phyloP scores from a whole-genome alignment of 2,113 vertebrate genomes.

The Etia nguti region DNA sequence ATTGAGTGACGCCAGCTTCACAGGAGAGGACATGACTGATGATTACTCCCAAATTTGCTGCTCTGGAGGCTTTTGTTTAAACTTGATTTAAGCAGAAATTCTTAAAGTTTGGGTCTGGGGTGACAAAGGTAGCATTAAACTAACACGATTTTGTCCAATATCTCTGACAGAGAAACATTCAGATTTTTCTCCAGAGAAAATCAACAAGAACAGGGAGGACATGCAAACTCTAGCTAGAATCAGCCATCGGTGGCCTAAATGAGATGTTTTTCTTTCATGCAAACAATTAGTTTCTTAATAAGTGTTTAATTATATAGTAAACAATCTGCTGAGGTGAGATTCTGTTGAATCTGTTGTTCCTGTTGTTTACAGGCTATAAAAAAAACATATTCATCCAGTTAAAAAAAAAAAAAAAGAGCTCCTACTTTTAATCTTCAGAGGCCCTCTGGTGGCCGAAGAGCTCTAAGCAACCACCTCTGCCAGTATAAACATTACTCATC shows the following conservation, averaged over 20 bases:
- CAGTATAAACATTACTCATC: background rate
- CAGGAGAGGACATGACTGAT: background rate
- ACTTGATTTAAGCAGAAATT: background rate
- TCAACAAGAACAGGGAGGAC: background rate
- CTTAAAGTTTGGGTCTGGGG: background rate
- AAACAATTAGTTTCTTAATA: background rate
- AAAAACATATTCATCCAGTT: background rate
- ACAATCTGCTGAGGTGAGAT: background rate
- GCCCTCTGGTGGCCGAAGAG: background rate
- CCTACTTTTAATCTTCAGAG: background rate
- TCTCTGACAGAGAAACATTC: background rate
- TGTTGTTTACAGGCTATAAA: background rate
- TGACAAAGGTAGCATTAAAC: background rate
- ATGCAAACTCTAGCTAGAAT: background rate
- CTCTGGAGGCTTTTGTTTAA: background rate
- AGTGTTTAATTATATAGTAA: background rate
- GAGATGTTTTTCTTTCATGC: background rate
- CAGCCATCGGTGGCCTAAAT: background rate
- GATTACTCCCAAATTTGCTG: background rate
- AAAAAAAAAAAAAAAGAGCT: background rate
- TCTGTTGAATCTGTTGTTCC: background rate
- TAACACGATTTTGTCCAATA: background rate
- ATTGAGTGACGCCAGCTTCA: background rate
- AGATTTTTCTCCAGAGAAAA: background rate
- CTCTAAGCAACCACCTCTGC: background rate